These are phyloP conservation scores for Pectinophora gossypiella DNA, from an alignment of 1,140 invertebrate genomes.

Conservation along the genomic window DNA sequence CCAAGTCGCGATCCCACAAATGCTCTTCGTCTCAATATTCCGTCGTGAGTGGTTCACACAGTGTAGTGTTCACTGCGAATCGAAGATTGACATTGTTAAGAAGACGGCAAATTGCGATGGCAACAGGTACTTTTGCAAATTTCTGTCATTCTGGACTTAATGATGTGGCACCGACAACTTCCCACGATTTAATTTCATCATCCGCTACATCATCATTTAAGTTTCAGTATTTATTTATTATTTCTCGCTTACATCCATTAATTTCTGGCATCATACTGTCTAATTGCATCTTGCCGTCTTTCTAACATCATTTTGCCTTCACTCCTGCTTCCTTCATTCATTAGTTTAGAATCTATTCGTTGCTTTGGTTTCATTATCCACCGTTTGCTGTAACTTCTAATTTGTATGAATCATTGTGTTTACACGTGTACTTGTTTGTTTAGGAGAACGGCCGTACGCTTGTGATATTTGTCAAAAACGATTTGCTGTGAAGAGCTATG, in stretches of 20 bases:
- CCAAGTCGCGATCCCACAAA: no score
- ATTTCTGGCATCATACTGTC: constrained; percentile 57
- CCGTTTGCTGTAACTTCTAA: not conserved
- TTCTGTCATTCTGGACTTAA: constrained; percentile 33
- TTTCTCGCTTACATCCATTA: constrained; percentile 57
- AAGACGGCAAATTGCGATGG: constrained; percentile 72
- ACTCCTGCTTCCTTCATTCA: constrained; percentile 25
- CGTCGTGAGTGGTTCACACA: no score
- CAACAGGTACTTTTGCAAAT: constrained; percentile 31
- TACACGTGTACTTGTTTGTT: not conserved
- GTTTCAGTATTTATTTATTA: constrained; percentile 43
- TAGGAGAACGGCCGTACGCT: constrained; percentile 81
- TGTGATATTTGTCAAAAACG: constrained; percentile 86
- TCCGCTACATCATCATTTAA: constrained; percentile 57
- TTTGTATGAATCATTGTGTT: no score
- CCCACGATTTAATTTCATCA: constrained; percentile 37
- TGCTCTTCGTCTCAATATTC: not conserved
- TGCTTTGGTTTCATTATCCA: not conserved
- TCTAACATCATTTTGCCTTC: constrained; percentile 53
- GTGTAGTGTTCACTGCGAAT: no score
- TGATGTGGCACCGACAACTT: constrained; percentile 71
- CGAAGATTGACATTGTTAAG: constrained; percentile 20
- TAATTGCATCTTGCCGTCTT: constrained; percentile 73
- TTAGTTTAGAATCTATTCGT: constrained; percentile 13
- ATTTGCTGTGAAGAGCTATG: constrained; percentile 86